Evolutionary conservation across 2,888 invertebrate species (phyloP), one percentile per base, ranked within the genome.

Genomic region (Eupelmus urozonus): DNA sequence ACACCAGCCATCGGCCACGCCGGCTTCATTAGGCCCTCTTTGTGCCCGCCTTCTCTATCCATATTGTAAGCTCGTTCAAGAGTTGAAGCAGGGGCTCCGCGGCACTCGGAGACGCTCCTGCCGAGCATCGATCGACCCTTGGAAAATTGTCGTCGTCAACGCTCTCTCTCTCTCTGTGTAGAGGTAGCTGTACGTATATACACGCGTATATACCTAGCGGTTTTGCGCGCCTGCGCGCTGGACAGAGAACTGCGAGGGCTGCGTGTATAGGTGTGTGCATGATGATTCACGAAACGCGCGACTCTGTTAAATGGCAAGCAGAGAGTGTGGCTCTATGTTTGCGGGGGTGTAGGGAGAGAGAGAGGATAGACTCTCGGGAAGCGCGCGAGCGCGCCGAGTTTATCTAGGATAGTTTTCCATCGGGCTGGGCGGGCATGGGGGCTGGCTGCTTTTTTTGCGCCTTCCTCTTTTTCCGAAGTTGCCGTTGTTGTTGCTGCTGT

Each of bases 111-210:
- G 74, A 76, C 79, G 79, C 71, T 81, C 81, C 76, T 81, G 81
- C 65, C 42, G 9, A 7, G 62, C 79, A 81, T 81, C 79, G 81
- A 81, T 81, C 81, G 79, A 80, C 79, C 79, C 78, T 76, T 78
- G 81, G 81, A 76, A 45, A 81, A 81, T 80, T 81, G 81, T 81
- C 78, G 75, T 77, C 77, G 78, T 70, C 76, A 62, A 67, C 67
- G 67, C n/a, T n/a, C n/a, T n/a, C n/a, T n/a, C n/a, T n/a, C n/a
- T n/a, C n/a, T n/a, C n/a, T n/a, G n/a, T n/a, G n/a, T n/a, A n/a
- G n/a, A n/a, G n/a, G n/a, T n/a, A n/a, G n/a, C n/a, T n/a, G n/a
- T n/a, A n/a, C n/a, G n/a, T n/a, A n/a, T n/a, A n/a, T n/a, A n/a
- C n/a, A n/a, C n/a, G n/a, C n/a, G n/a, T n/a, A n/a, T n/a, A n/a